phyloP scores from a whole-genome alignment of 1,140 invertebrate genomes.

The Drosophila equinoxialis region DNA sequence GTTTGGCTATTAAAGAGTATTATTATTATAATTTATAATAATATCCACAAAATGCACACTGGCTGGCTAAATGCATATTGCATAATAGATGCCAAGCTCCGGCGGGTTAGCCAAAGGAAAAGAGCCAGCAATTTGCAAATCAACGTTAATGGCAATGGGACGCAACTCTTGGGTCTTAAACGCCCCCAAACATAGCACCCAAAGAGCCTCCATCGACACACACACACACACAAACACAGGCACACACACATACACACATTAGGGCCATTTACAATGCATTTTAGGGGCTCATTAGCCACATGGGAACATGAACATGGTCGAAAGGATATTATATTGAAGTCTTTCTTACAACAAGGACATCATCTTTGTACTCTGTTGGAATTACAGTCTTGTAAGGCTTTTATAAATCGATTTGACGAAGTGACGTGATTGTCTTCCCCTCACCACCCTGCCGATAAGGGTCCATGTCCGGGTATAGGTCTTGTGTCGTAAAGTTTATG shows the following conservation, averaged over 20 bases:
- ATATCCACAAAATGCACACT: conserved; percentile 21
- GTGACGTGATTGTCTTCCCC: conserved; percentile 38
- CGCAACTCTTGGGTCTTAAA: conserved; percentile 1
- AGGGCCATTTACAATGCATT: conserved; percentile 34
- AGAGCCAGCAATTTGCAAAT: conserved; percentile 34
- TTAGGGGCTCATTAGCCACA: conserved; percentile 42
- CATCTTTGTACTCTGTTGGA: conserved; percentile 36
- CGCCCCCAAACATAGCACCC: background rate
- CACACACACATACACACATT: conserved; percentile 18
- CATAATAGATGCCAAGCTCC: conserved; percentile 41
- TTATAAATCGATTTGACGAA: conserved; percentile 54
- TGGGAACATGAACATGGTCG: conserved; percentile 10
- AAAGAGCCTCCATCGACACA: background rate
- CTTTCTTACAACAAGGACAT: conserved; percentile 29
- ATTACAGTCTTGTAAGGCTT: conserved; percentile 39
- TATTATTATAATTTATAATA: conserved; percentile 72
- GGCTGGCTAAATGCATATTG: conserved; percentile 31
- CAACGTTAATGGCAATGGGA: conserved; percentile 52
- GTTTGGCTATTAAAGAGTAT: conserved; percentile 42
- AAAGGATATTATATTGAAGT: background rate
- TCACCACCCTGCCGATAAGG: background rate
- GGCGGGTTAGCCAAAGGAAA: background rate
- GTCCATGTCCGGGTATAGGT: background rate
- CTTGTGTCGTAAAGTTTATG: conserved; percentile 50
- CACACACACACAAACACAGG: background rate